Base-by-base conservation (phyloP, 2,113 vertebrate genomes). In the Zapus hudsonius region DNA sequence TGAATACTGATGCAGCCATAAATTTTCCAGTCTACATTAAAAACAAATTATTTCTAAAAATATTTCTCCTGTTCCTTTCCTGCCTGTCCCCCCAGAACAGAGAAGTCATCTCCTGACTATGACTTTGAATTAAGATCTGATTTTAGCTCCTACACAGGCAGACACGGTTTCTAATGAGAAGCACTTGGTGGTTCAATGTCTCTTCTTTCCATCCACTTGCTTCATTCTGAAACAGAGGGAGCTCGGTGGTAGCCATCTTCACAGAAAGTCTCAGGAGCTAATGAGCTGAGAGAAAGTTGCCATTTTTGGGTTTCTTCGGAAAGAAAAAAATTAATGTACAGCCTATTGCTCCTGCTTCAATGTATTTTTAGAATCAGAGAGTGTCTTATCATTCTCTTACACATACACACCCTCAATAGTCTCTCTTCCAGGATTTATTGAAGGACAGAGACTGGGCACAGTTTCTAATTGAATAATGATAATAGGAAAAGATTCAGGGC, bases 291-390 rank as follows among this genome's bases (percentile, higher is more conserved):
- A 81, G 44, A 84, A 36, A 84, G 72, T 47, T 63, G 74, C 66
- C 79, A 81, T 93, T 93, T 81, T 92, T 93, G 83, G 94, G 40
- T 16, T 79, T 90, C 82, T 88, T 84, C 52, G 44, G 81, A 33
- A 52, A 89, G 63, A 85, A 86, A 81, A 92, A 85, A 91, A 75
- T 89, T 8, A 93, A 57, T 0, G 36, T 55, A 63, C 42, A 94
- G 61, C 66, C 61, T 66, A 42, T 95, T 96, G 95, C 86, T 92
- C 44, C 55, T 40, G 90, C 81, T 83, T 79, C 82, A 9, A 29
- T 81, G 38, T 95, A 93, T 94, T 96, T 96, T 95, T 92, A 94
- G 92, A 87, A 90, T 74, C 78, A 96, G 85, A 90, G 36, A 8
- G 55, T 67, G 63, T 76, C 85, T 95, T 96, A 93, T 95, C 86